phyloP scores from a whole-genome alignment of 2,888 invertebrate species.

The Himalopsyche japonica region DNA sequence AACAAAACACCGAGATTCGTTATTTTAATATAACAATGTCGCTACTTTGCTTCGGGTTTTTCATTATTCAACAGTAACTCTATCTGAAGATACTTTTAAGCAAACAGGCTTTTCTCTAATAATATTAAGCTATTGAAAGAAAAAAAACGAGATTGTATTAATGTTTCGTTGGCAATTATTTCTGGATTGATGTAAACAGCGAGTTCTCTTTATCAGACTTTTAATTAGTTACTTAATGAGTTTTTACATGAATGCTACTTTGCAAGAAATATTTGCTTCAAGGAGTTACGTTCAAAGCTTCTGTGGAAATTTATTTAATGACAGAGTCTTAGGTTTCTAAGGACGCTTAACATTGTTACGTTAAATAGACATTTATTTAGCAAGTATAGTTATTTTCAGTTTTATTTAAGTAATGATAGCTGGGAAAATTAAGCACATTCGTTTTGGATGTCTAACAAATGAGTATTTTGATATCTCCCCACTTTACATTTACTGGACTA shows the following conservation, averaged over 20 bases:
- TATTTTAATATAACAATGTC: too few relatives aligned
- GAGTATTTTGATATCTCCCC: too few relatives aligned
- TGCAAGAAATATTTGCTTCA: background rate
- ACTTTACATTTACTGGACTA: too few relatives aligned
- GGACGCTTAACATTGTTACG: background rate
- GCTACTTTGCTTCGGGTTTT: too few relatives aligned
- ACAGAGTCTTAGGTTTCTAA: background rate
- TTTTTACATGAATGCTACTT: constrained; percentile 18
- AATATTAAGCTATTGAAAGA: background rate
- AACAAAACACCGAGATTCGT: too few relatives aligned
- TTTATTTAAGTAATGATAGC: too few relatives aligned
- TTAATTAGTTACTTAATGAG: constrained; percentile 28
- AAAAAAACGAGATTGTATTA: background rate
- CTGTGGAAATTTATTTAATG: background rate
- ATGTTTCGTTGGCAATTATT: background rate
- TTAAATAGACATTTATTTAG: background rate
- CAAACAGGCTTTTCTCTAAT: background rate
- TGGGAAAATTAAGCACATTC: too few relatives aligned
- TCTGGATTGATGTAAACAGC: background rate
- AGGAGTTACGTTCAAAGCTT: background rate
- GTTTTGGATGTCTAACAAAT: too few relatives aligned
- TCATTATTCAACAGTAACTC: too few relatives aligned
- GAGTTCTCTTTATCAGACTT: background rate
- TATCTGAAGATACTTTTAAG: too few relatives aligned
- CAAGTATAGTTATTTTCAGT: background rate